These are phyloP conservation scores for Andinoacara biseriatus DNA, from an alignment of 2,113 vertebrate species.

Conservation along the genomic window DNA sequence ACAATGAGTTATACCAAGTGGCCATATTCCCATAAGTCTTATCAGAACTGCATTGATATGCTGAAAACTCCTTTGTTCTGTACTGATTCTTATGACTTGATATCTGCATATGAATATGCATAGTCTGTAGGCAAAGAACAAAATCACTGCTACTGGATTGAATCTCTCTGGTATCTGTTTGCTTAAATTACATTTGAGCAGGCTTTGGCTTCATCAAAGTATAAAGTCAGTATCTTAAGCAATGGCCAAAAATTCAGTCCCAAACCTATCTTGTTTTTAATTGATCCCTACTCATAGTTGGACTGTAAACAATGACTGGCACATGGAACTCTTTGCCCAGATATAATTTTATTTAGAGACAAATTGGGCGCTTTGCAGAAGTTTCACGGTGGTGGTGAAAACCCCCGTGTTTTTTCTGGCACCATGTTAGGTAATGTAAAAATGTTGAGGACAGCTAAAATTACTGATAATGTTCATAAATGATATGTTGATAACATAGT, in stretches of 20 bases:
- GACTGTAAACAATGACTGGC: not conserved
- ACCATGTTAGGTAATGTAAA: not conserved
- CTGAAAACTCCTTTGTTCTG: slow-evolving; percentile 32
- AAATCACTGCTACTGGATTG: no score
- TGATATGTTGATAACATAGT: not conserved
- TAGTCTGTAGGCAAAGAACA: slow-evolving; percentile 1
- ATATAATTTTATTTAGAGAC: not conserved
- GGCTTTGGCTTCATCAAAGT: not conserved
- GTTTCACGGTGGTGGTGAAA: not conserved
- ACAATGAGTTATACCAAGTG: slow-evolving; percentile 40
- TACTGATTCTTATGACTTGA: not conserved
- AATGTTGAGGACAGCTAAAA: not conserved
- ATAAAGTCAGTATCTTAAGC: not conserved
- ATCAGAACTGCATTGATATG: slow-evolving; percentile 33
- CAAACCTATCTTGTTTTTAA: not conserved
- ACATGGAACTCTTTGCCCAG: not conserved
- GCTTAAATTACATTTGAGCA: not conserved
- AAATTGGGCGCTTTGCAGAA: not conserved
- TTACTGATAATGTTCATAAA: not conserved
- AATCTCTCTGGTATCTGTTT: not conserved
- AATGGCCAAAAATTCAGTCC: not conserved
- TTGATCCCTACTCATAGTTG: not conserved
- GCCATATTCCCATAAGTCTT: slow-evolving; percentile 42
- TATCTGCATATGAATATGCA: slow-evolving; percentile 1
- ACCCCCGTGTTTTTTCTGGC: not conserved